These are phyloP conservation scores for Galagoides demidoff DNA, from an alignment of 2,797 vertebrate species.

Conservation along the genomic window DNA sequence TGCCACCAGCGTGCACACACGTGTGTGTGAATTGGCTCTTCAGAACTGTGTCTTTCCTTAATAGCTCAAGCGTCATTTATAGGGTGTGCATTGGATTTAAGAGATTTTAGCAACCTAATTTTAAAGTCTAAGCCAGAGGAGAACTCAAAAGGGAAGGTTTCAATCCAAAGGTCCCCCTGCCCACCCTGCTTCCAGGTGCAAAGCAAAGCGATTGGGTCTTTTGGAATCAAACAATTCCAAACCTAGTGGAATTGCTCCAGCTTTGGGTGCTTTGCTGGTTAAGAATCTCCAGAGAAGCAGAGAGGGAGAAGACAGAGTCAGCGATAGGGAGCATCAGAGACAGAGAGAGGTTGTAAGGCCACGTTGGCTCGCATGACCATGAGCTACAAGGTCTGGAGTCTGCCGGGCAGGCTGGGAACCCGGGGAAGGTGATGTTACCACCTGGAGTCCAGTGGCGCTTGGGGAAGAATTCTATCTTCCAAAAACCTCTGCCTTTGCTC, in stretches of 20 bases:
- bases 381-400: not conserved
- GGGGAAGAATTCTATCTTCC: not conserved
- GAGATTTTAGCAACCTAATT: not conserved
- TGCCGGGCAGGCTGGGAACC: not conserved
- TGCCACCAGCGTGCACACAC: not conserved
- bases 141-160: not conserved
- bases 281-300: not conserved
- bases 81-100: not conserved
- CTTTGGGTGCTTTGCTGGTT: not conserved
- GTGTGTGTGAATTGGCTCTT: not conserved
- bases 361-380: accelerated
- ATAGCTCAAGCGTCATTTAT: not conserved
- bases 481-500: not conserved
- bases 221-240: not conserved
- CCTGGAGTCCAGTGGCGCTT: not conserved
- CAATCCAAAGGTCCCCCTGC: not conserved
- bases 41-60: not conserved
- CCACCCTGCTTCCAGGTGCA: not conserved
- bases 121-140: not conserved
- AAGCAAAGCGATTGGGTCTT: not conserved
- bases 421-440: accelerated
- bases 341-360: too few relatives aligned
- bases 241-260: not conserved
- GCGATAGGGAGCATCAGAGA: too few relatives aligned
- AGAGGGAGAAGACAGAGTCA: not conserved